Conservation (phyloP, 2,888 invertebrate species). For the Stramonita haemastoma region DNA sequence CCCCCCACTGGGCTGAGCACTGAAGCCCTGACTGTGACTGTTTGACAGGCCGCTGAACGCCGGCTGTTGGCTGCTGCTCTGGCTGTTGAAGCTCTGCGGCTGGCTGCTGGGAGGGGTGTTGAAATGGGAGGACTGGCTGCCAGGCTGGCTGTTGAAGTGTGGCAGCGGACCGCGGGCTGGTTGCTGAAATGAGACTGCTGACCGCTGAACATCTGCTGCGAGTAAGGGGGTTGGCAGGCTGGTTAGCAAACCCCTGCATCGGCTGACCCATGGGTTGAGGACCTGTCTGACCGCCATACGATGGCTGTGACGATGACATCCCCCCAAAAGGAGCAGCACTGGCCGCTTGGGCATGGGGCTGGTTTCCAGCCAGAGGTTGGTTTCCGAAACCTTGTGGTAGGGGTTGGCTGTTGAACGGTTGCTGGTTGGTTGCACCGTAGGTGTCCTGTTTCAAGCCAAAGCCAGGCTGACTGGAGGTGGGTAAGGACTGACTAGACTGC, state of each 20-base stretch:
- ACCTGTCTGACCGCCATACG: not conserved
- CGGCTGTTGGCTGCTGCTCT: not conserved
- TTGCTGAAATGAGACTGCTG: not conserved
- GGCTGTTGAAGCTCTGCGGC: not conserved
- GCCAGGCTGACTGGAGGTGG: not conserved
- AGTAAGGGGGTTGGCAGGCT: conserved; percentile 7
- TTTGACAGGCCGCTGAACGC: not conserved
- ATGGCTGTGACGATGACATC: not conserved
- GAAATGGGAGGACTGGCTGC: not conserved
- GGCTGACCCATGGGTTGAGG: conserved; percentile 13
- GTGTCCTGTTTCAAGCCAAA: not conserved
- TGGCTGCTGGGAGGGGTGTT: not conserved
- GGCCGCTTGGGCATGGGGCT: not conserved
- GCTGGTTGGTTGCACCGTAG: conserved; percentile 2
- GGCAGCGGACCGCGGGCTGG: not conserved
- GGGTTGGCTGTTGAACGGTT: not conserved
- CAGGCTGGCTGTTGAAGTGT: not conserved
- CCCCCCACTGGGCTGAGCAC: not conserved
- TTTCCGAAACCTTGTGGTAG: not conserved
- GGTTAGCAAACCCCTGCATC: not conserved
- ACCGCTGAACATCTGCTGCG: conserved; percentile 4
- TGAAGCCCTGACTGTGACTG: not conserved
- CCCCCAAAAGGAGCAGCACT: not conserved
- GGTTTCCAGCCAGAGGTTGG: not conserved
- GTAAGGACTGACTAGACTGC: conserved; percentile 18